Evolutionary conservation across 2,797 vertebrate species (phyloP).

Genomic region (Eulemur coronatus): DNA sequence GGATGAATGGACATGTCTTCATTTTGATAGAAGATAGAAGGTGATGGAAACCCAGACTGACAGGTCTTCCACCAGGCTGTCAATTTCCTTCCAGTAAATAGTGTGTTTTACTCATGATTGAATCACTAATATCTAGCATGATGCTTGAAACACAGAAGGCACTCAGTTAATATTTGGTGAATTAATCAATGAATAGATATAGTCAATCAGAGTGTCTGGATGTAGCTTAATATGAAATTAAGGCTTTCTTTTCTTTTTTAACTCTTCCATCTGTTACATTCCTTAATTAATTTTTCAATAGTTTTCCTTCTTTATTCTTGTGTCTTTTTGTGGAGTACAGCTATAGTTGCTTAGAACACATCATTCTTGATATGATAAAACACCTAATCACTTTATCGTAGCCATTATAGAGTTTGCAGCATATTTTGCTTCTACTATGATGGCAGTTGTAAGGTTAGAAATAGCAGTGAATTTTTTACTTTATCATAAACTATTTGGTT

Average conservation of each 20-base stretch:
- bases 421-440: neutral
- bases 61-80: neutral
- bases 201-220: neutral
- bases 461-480: constrained; percentile 1
- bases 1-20: neutral
- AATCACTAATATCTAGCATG: neutral
- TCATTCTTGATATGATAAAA: neutral
- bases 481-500: constrained; percentile 42
- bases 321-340: neutral
- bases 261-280: neutral
- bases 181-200: neutral
- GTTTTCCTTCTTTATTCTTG: neutral
- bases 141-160: neutral
- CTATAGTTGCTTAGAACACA: neutral
- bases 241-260: neutral
- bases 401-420: neutral
- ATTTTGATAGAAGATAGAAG: neutral
- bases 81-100: neutral
- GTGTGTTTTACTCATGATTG: neutral
- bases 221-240: neutral
- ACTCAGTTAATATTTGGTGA: neutral
- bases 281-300: neutral
- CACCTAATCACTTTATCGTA: neutral
- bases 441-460: neutral
- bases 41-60: neutral